phyloP scores from a whole-genome alignment of 2,888 invertebrate species.

The Drosophila ustulata region DNA sequence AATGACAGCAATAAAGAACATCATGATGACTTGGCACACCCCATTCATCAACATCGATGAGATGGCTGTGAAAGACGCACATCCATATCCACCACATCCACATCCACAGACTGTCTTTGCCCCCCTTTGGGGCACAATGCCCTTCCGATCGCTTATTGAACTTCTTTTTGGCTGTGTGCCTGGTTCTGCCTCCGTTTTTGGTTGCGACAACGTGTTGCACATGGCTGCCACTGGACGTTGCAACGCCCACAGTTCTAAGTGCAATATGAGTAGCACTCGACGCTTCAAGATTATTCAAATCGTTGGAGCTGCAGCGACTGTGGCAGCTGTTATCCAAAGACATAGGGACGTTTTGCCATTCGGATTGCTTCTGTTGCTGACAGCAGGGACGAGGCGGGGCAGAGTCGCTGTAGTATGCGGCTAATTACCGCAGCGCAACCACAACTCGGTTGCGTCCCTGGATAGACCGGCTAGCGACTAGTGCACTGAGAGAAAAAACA shows the following conservation, averaged over 20 bases:
- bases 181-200: constrained; percentile 42
- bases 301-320: constrained; percentile 16
- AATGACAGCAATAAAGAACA: constrained; percentile 81
- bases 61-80: constrained; percentile 14
- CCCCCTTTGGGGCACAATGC: background rate
- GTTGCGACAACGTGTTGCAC: constrained; percentile 81
- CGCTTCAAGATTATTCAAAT: constrained; percentile 38
- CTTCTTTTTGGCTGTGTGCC: constrained; percentile 47
- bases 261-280: constrained; percentile 77
- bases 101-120: background rate
- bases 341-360: constrained; percentile 5
- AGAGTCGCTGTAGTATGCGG: constrained; percentile 32
- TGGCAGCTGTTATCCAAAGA: constrained; percentile 49
- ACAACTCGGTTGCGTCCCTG: constrained; percentile 10
- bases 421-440: constrained; percentile 60
- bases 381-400: constrained; percentile 7
- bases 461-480: constrained; percentile 4
- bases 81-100: background rate
- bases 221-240: constrained; percentile 59
- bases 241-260: constrained; percentile 61
- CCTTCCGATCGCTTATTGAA: constrained; percentile 61
- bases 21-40: constrained; percentile 76
- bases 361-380: constrained; percentile 12
- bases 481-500: background rate
- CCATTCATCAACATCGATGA: constrained; percentile 78